Evolutionary conservation across 2,113 vertebrate genomes (phyloP), one percentile per base, ranked within the genome.

Genomic region (Chrysochloris asiatica): DNA sequence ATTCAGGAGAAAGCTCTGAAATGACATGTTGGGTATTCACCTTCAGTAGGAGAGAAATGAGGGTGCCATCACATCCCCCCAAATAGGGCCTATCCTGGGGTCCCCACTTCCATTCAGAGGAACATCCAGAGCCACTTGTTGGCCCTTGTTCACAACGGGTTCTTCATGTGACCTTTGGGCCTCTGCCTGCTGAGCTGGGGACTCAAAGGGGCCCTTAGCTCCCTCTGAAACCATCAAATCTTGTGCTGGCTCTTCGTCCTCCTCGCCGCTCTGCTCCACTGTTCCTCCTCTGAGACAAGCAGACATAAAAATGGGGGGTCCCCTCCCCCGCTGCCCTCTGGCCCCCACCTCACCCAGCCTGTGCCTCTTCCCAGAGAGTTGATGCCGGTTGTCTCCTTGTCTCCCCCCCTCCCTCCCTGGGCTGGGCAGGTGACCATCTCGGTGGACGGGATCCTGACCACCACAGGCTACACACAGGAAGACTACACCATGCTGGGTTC

Each of bases 401-500:
- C 96, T 97, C 80, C 92, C 90, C 79, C 77, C 83, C 86, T 90
- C 92, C 90, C 89, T 89, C 84, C 95, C 88, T 52, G 93, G 87
- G 96, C 96, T 85, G 92, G 93, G 91, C 96, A 98, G 97, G 99
- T 99, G 93, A 99, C 98, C 14, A 99, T 99, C 95, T 98, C 99
- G 0, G 99, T 99, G 96, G 99, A 99, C 22, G 99, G 98, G 80
- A 98, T 99, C 86, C 98, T 99, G 95, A 99, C 99, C 95, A 99
- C 98, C 93, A 99, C 99, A 22, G 67, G 99, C 97, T 98, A 99
- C 98, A 92, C 99, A 89, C 98, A 99, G 98, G 98, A 98, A 96
- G 99, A 99, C 93, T 99, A 98, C 97, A 99, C 99, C 97, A 99
- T 99, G 99, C 97, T 99, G 97, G 99, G 99, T 83, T 99, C 99